phyloP scores from a whole-genome alignment of 2,113 vertebrate species.

The Atlantisia rogersi region DNA sequence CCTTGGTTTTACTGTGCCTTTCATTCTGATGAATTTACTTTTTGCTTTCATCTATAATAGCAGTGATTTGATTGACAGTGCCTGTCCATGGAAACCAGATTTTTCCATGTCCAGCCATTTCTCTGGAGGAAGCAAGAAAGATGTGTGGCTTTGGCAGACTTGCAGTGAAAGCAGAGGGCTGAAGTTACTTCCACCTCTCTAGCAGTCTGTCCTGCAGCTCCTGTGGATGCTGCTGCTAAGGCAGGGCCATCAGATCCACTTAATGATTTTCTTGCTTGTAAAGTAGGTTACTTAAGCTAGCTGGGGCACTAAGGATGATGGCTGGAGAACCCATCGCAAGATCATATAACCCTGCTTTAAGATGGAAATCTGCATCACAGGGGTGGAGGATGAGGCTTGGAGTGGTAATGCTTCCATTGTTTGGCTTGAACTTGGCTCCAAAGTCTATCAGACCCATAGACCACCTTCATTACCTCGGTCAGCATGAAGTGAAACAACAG shows the following conservation, averaged over 20 bases:
- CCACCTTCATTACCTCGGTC: background rate
- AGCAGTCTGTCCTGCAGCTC: background rate
- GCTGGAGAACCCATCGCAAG: background rate
- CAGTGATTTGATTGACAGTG: background rate
- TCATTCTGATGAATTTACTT: background rate
- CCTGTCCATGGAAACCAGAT: background rate
- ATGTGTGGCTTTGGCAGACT: background rate
- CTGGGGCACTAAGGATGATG: background rate
- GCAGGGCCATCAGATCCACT: background rate
- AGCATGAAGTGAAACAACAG: background rate
- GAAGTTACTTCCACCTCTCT: background rate
- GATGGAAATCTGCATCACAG: background rate
- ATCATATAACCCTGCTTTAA: background rate
- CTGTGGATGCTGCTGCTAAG: background rate
- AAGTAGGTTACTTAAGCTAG: background rate
- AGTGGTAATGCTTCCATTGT: background rate
- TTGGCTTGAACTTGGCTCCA: background rate
- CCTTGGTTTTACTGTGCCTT: background rate
- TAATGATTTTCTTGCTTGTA: background rate
- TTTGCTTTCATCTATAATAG: background rate
- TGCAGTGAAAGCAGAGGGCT: background rate
- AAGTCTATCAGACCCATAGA: background rate
- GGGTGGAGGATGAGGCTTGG: background rate
- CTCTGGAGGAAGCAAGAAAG: background rate
- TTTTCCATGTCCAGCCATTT: background rate